A percentile compares a stretch with the other conserved stretches of the same genome.
phyloP scores from a whole-genome alignment of 2,888 invertebrate species.

The Drosophila picticornis region DNA sequence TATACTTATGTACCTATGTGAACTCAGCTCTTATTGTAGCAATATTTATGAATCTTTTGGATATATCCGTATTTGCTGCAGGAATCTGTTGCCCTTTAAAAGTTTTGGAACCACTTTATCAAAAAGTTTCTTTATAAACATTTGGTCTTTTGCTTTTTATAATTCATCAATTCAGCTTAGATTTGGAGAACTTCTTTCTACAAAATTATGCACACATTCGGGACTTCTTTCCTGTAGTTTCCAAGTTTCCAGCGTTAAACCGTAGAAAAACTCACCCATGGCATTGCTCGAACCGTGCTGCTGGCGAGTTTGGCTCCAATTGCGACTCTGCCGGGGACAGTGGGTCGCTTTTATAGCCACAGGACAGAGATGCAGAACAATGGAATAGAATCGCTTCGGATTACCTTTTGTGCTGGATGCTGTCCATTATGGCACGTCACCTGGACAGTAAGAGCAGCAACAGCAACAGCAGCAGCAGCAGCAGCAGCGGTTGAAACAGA shows the following conservation, averaged over 20 bases:
- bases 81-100: not conserved
- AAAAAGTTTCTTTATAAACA: not conserved
- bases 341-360: slow-evolving; percentile 60
- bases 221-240: not conserved
- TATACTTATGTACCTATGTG: not conserved
- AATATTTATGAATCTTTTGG: not conserved
- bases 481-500: slow-evolving; percentile 8
- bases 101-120: not conserved
- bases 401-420: slow-evolving; percentile 71
- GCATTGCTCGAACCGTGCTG: slow-evolving; percentile 62
- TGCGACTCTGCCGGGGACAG: slow-evolving; percentile 36
- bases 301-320: slow-evolving; percentile 49
- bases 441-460: slow-evolving; percentile 54
- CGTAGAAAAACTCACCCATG: slow-evolving; percentile 66
- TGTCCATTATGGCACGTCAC: slow-evolving; percentile 75
- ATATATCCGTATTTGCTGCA: not conserved
- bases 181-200: not conserved
- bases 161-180: not conserved
- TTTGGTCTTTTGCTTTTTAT: not conserved
- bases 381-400: slow-evolving; percentile 57
- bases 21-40: too few relatives aligned
- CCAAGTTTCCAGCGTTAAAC: not conserved
- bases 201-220: not conserved
- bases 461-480: slow-evolving; percentile 5
- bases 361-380: slow-evolving; percentile 55